phyloP scores from a whole-genome alignment of 2,888 invertebrate species.

The Tipula lateralis region DNA sequence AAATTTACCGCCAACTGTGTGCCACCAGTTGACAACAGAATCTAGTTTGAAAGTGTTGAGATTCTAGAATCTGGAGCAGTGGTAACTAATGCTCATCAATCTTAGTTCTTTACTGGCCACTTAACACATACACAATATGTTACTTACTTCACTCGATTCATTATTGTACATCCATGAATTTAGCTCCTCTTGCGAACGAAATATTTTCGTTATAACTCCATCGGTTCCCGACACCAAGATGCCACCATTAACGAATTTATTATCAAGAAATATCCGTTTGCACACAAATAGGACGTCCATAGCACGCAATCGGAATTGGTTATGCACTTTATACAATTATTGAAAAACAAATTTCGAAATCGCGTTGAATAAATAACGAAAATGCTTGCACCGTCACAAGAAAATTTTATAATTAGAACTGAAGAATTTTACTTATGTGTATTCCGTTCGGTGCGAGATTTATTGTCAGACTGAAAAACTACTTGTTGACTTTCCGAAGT shows the following conservation, averaged over 20 bases:
- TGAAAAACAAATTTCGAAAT: too few species aligned
- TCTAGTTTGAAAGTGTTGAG: too few species aligned
- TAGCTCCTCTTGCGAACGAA: constrained; percentile 51
- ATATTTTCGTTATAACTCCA: constrained; percentile 56
- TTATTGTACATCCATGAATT: constrained; percentile 50
- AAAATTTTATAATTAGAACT: background rate
- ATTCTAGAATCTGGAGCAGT: too few species aligned
- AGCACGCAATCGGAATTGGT: background rate
- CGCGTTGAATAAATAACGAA: background rate
- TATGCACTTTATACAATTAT: too few species aligned
- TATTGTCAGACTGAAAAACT: background rate
- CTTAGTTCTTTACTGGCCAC: background rate
- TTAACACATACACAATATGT: background rate
- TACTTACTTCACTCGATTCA: constrained; percentile 53
- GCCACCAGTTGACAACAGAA: too few species aligned
- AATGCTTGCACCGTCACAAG: background rate
- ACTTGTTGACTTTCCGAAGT: background rate
- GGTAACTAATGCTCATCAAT: too few species aligned
- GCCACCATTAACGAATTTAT: constrained; percentile 55
- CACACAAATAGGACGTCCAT: constrained; percentile 49
- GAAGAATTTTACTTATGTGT: background rate
- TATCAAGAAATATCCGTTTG: constrained; percentile 52
- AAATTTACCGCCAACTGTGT: too few species aligned
- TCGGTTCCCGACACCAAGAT: constrained; percentile 54
- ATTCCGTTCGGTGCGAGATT: background rate